phyloP scores from a whole-genome alignment of 2,113 vertebrate genomes.

The Sturnira hondurensis region DNA sequence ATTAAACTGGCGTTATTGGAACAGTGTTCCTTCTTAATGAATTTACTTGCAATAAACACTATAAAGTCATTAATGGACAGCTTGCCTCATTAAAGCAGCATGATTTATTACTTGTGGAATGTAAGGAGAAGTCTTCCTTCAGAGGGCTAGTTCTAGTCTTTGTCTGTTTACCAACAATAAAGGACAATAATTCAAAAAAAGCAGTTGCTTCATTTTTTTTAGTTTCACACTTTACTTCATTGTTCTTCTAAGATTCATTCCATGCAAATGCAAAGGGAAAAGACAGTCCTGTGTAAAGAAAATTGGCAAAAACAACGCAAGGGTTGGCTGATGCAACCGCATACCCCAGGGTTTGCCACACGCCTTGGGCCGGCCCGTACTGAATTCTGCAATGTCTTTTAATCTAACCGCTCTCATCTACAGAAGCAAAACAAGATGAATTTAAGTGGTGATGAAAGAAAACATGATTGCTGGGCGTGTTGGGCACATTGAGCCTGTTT shows the following conservation, averaged over 20 bases:
- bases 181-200: neutral
- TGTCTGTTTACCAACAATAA: no score
- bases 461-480: neutral
- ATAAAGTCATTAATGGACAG: neutral
- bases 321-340: neutral
- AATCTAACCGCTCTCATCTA: neutral
- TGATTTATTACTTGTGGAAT: neutral
- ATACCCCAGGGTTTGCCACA: neutral
- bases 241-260: neutral
- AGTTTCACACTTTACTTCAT: neutral
- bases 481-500: neutral
- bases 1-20: neutral
- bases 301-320: neutral
- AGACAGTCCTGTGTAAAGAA: neutral
- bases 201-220: neutral
- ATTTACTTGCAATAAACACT: neutral
- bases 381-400: neutral
- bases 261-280: neutral
- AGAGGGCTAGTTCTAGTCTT: neutral
- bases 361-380: neutral
- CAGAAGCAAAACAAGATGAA: neutral
- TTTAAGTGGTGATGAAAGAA: neutral
- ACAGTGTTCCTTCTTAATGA: neutral
- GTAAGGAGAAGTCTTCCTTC: neutral
- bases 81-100: neutral